Conservation (phyloP, 2,888 invertebrate species). For the Ophraella communa region DNA sequence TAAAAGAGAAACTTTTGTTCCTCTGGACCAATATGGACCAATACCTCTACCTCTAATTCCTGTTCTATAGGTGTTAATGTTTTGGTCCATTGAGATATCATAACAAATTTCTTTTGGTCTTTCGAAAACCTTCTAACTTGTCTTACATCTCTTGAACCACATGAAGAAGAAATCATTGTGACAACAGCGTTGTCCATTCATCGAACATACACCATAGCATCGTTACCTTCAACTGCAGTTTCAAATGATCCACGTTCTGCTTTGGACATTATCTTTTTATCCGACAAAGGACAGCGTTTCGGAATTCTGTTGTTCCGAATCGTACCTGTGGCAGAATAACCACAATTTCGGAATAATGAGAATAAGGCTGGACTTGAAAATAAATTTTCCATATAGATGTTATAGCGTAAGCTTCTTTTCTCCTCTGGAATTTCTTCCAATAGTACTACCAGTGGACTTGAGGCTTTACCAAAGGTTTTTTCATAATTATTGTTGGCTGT, state of each 20-base stretch:
- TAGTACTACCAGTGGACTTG: conserved; percentile 4
- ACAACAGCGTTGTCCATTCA: conserved; percentile 37
- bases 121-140: conserved; percentile 31
- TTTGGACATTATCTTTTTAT: conserved; percentile 24
- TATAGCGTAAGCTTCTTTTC: background rate
- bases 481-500: conserved; percentile 5
- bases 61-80: conserved; percentile 26
- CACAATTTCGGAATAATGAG: conserved; percentile 1
- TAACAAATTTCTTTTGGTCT: conserved; percentile 33
- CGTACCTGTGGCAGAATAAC: conserved; percentile 22
- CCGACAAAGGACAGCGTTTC: background rate
- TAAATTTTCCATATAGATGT: conserved; percentile 43
- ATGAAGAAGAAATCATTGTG: conserved; percentile 27
- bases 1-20: conserved; percentile 21
- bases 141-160: conserved; percentile 19
- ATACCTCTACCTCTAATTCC: background rate
- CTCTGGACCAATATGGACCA: background rate
- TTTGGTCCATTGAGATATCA: conserved; percentile 22
- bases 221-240: conserved; percentile 22
- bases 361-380: conserved; percentile 36
- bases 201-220: conserved; percentile 24
- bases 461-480: conserved; percentile 17
- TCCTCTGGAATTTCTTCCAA: conserved; percentile 25
- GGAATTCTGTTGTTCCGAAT: conserved; percentile 24
- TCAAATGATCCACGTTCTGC: conserved; percentile 29